Percentiles rank a stretch among this genome's conserved stretches.
Conservation (phyloP, 2,888 invertebrate species). For the Theristus sp. region DNA sequence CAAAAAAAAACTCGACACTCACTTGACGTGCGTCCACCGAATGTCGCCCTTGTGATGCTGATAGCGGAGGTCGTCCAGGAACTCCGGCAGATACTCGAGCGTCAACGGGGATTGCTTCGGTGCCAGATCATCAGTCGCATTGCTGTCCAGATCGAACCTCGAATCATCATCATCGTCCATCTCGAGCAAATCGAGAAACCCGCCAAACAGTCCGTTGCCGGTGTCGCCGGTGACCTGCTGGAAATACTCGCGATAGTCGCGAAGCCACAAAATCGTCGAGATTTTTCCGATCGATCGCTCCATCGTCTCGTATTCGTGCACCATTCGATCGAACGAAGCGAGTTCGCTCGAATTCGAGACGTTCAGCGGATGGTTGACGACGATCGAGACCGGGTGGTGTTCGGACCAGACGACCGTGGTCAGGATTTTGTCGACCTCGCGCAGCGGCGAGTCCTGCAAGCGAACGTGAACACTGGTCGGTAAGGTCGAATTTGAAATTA, state of each 20-base stretch:
- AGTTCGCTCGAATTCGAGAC: slow-evolving; percentile 13
- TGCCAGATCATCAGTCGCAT: not conserved
- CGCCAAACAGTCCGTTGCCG: not conserved
- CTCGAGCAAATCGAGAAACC: not conserved
- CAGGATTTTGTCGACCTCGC: slow-evolving; percentile 18
- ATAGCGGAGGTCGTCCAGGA: not conserved
- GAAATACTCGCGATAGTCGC: slow-evolving; percentile 15
- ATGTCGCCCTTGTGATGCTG: not conserved
- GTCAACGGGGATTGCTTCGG: too few relatives aligned
- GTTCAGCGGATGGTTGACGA: slow-evolving; percentile 19
- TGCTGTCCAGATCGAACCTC: not conserved
- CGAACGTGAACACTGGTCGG: too few relatives aligned
- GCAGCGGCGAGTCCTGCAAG: slow-evolving; percentile 20
- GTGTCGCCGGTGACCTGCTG: not conserved
- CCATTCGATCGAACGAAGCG: slow-evolving; percentile 16
- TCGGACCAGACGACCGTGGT: slow-evolving; percentile 22
- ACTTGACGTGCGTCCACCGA: not conserved
- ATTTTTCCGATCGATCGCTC: slow-evolving; percentile 14
- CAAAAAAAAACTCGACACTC: not conserved
- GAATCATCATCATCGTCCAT: not conserved
- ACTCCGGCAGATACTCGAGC: not conserved
- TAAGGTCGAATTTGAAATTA: too few relatives aligned
- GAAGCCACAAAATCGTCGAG: slow-evolving; percentile 22
- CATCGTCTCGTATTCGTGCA: slow-evolving; percentile 19
- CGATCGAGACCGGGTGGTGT: slow-evolving; percentile 23